Base-by-base conservation (phyloP, 1,140 invertebrate species). In the Paralvinella palmiformis region DNA sequence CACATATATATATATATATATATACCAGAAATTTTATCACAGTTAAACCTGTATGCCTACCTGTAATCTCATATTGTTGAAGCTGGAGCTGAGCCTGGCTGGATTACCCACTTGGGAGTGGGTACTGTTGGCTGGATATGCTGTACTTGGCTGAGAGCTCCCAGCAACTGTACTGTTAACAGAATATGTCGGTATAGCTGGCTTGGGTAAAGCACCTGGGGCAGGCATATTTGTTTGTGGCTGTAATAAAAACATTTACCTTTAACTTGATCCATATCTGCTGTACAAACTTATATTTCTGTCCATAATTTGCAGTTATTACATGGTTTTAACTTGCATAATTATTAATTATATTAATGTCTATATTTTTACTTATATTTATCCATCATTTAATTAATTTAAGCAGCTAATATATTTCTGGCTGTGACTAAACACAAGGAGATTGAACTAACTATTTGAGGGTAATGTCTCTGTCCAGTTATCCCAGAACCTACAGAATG, bases 381-480 rank as follows among this genome's bases (percentile, higher is more conserved):
- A n/a, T n/a, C n/a, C n/a, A n/a, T n/a, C 31, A 5, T 15, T 35
- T 36, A 5, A 63, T 48, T 20, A 24, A 20, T 4, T 15, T 32
- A n/a, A 27, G 29, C n/a, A 13, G 5, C 1, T 17, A 29, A 6
- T 35, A 1, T 5, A 10, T 32, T 17, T 13, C 4, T 7, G 29
- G 32, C 3, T 45, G 17, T 13, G 20, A 35, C 1, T 15, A 37
- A 3, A 63, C 20, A n/a, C 22, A 45, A 52, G 35, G 24, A 32
- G 31, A 24, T 24, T 13, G 56, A 24, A 44, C 62, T n/a, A 65
- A 69, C 67, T 64, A 65, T 64, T 53, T 71, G 69, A 29, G 69
- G 69, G 57, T 71, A 71, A 32, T 68, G 68, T 29, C 68, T 35
- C 44, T 61, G 58, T 10, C 69, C 70, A 24, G 69, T 66, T 22